A percentile compares a stretch with the other conserved stretches of the same genome.
Conservation (phyloP, 2,113 vertebrate species). For the Aramus guarauna region DNA sequence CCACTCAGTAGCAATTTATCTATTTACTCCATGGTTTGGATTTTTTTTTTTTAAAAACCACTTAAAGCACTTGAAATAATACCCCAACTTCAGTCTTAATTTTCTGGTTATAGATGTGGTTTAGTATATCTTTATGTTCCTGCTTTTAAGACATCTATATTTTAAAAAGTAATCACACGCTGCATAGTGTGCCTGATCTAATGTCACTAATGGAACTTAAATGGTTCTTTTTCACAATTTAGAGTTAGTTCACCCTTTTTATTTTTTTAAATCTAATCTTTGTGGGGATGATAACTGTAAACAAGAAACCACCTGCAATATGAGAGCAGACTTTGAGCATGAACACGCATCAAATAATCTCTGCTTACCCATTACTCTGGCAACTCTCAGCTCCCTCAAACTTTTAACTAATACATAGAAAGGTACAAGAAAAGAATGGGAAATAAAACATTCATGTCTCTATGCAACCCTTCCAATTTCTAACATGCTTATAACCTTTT, state of each 20-base stretch:
- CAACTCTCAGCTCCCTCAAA: not conserved
- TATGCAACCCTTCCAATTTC: not conserved
- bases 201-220: not conserved
- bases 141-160: slow-evolving; percentile 19
- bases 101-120: not conserved
- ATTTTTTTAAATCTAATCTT: not conserved
- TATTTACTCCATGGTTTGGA: not conserved
- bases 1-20: not conserved
- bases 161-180: not conserved
- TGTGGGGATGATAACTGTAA: not conserved
- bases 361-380: not conserved
- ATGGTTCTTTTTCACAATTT: not conserved
- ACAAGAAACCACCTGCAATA: not conserved
- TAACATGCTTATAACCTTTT: not conserved
- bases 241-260: not conserved
- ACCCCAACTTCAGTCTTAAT: not conserved
- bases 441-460: not conserved
- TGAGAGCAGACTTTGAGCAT: not conserved
- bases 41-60: not conserved
- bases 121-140: not conserved
- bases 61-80: not conserved
- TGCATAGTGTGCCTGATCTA: not conserved
- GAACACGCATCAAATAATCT: not conserved
- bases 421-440: not conserved
- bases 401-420: not conserved